phyloP scores from a whole-genome alignment of 2,888 invertebrate species.

The Phyto melanocephala region DNA sequence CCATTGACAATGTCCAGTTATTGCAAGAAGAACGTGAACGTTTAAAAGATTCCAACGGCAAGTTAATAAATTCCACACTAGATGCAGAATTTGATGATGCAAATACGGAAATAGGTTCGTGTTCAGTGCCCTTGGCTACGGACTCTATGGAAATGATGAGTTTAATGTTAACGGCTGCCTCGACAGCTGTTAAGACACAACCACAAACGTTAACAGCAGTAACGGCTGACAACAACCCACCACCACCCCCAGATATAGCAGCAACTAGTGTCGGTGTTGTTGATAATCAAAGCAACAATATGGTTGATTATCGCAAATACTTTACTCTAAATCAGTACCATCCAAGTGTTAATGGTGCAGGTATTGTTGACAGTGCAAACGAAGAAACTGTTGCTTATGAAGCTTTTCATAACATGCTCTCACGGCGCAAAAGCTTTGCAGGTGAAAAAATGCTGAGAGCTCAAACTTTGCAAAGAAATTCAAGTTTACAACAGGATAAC shows the following conservation, averaged over 20 bases:
- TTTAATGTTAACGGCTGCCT: slow-evolving; percentile 76
- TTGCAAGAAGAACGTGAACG: slow-evolving; percentile 14
- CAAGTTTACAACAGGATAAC: slow-evolving; percentile 64
- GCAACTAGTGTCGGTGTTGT: slow-evolving; percentile 67
- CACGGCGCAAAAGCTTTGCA: slow-evolving; percentile 73
- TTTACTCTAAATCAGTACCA: slow-evolving; percentile 50
- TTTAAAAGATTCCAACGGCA: background rate
- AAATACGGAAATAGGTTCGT: slow-evolving; percentile 76
- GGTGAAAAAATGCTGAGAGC: slow-evolving; percentile 64
- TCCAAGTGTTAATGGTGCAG: slow-evolving; percentile 3
- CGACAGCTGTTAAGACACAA: slow-evolving; percentile 71
- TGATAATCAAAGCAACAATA: background rate
- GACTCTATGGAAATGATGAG: slow-evolving; percentile 77
- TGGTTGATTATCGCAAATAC: slow-evolving; percentile 44
- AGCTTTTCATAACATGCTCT: slow-evolving; percentile 73
- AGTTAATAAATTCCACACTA: background rate
- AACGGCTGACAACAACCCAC: slow-evolving; percentile 34
- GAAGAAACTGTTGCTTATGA: slow-evolving; percentile 76
- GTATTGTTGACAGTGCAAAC: background rate
- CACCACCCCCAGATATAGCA: slow-evolving; percentile 57
- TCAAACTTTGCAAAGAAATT: slow-evolving; percentile 61
- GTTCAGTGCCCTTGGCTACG: slow-evolving; percentile 74
- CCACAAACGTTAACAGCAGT: slow-evolving; percentile 51
- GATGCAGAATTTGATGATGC: slow-evolving; percentile 70
- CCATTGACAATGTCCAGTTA: slow-evolving; percentile 2